These are phyloP conservation scores for Chaetophractus vellerosus DNA, from an alignment of 2,797 vertebrate species.

Conservation along the genomic window DNA sequence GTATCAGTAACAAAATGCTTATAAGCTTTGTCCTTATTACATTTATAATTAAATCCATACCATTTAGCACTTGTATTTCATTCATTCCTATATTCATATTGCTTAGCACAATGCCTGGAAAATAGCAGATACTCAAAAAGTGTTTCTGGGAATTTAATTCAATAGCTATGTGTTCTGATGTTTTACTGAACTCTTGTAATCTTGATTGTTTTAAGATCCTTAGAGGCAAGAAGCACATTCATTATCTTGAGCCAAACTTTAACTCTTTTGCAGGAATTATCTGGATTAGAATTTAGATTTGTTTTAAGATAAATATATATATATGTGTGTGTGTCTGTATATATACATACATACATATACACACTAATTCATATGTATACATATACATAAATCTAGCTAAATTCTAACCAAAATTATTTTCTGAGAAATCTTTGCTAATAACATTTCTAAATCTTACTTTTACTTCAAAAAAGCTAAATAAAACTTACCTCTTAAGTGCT, in stretches of 20 bases:
- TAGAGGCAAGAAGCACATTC: not conserved
- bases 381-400: not conserved
- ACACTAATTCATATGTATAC: too few species aligned
- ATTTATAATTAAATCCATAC: not conserved
- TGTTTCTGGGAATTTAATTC: not conserved
- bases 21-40: not conserved
- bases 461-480: conserved; percentile 49
- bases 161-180: not conserved
- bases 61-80: not conserved
- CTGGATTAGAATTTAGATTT: conserved; percentile 19
- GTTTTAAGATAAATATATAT: not conserved
- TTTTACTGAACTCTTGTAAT: not conserved
- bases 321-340: not conserved
- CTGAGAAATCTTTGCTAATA: conserved; percentile 35
- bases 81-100: not conserved
- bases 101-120: not conserved
- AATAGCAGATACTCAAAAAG: not conserved
- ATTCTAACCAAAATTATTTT: conserved; percentile 49
- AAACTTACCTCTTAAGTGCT: conserved; percentile 44
- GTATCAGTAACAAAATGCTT: not conserved
- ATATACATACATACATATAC: too few species aligned
- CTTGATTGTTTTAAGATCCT: conserved; percentile 42
- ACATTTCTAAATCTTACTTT: not conserved
- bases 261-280: not conserved
- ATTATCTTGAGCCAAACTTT: conserved; percentile 13